Conservation (phyloP, 2,888 invertebrate genomes). For the Synanthedon vespiformis region DNA sequence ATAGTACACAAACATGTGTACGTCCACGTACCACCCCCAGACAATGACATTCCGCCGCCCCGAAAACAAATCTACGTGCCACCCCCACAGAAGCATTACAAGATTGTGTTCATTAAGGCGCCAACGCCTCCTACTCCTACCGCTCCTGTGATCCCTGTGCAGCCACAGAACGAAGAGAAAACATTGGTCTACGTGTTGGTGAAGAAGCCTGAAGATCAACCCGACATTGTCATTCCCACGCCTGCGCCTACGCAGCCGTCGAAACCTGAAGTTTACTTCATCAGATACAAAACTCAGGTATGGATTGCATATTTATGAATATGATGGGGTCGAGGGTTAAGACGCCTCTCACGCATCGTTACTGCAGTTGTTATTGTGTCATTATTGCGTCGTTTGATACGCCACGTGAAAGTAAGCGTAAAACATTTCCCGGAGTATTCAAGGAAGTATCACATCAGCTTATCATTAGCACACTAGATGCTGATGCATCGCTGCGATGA, state of each 20-base stretch:
- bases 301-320: background rate
- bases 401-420: background rate
- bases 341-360: background rate
- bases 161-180: slow-evolving; percentile 90
- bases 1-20: slow-evolving; percentile 92
- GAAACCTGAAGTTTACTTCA: slow-evolving; percentile 92
- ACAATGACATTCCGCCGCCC: slow-evolving; percentile 80
- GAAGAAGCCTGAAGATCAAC: slow-evolving; percentile 88
- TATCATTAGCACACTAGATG: slow-evolving; percentile 16
- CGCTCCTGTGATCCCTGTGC: slow-evolving; percentile 73
- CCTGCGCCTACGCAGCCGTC: slow-evolving; percentile 87
- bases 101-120: slow-evolving; percentile 86
- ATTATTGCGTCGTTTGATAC: background rate
- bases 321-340: too few relatives aligned
- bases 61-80: slow-evolving; percentile 65
- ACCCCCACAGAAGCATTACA: slow-evolving; percentile 83
- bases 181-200: slow-evolving; percentile 89
- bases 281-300: slow-evolving; percentile 89
- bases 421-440: background rate
- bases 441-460: slow-evolving; percentile 16
- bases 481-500: slow-evolving; percentile 23
- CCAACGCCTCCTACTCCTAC: slow-evolving; percentile 74
- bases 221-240: slow-evolving; percentile 82
- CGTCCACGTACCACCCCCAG: slow-evolving; percentile 91
- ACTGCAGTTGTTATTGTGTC: background rate